A percentile compares a stretch with the other conserved stretches of the same genome.
These are phyloP conservation scores for Syngnathus scovelli DNA, from an alignment of 2,113 vertebrate genomes.

Conservation along the genomic window DNA sequence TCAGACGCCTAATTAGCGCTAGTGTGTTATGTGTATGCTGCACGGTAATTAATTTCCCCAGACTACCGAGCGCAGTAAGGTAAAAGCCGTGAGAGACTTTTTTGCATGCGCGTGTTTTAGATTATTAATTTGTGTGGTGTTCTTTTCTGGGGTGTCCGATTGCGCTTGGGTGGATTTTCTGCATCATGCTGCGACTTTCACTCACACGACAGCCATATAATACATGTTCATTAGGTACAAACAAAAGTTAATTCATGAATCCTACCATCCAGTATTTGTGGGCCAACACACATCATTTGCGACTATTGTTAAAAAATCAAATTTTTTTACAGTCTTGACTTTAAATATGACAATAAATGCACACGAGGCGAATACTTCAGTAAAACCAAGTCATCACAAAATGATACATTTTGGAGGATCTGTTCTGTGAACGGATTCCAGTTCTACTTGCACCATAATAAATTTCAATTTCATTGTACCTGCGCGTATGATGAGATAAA, in stretches of 20 bases:
- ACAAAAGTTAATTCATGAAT: conserved; percentile 17
- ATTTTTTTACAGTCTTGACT: not conserved
- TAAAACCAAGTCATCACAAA: not conserved
- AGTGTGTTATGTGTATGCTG: conserved; percentile 29
- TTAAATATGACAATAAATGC: not conserved
- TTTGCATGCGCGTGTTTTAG: conserved; percentile 16
- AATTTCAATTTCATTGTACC: not conserved
- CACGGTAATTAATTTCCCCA: conserved; percentile 59
- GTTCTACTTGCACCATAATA: not conserved
- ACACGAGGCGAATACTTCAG: not conserved
- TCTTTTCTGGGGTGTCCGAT: conserved; percentile 41
- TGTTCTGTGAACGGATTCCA: not conserved
- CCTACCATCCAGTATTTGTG: not conserved
- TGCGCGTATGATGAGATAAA: not conserved
- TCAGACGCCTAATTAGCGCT: conserved; percentile 57
- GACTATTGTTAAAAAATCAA: not conserved
- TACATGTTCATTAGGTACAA: conserved; percentile 14
- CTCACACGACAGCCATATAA: conserved; percentile 18
- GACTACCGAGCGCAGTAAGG: conserved; percentile 33
- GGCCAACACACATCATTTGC: not conserved
- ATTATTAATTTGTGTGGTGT: conserved; percentile 46
- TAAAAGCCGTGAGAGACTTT: conserved; percentile 24
- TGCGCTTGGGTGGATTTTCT: conserved; percentile 47
- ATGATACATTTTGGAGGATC: not conserved
- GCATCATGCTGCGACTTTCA: conserved; percentile 24